These are phyloP conservation scores for Chrysina gloriosa DNA, from an alignment of 2,888 invertebrate genomes.

Conservation along the genomic window DNA sequence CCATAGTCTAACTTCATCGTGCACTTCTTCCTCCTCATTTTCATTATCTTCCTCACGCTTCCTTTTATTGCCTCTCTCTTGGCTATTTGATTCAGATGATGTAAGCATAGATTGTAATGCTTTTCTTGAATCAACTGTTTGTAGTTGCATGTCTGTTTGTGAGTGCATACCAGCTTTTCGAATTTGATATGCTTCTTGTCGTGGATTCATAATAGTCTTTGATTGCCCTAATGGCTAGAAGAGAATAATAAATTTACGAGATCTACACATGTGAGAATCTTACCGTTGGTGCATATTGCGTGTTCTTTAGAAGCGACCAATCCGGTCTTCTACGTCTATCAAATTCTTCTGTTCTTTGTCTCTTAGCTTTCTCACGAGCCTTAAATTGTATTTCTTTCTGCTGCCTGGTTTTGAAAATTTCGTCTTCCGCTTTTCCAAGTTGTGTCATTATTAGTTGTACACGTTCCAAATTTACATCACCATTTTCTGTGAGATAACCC, in stretches of 20 bases:
- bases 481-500: constrained; percentile 96
- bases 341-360: constrained; percentile 67
- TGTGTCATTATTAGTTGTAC: constrained; percentile 96
- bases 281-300: constrained; percentile 84
- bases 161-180: constrained; percentile 72
- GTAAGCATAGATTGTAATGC: constrained; percentile 67
- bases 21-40: constrained; percentile 80
- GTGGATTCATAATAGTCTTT: constrained; percentile 74
- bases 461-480: constrained; percentile 90
- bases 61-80: constrained; percentile 68
- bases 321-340: constrained; percentile 69
- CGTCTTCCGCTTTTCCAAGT: constrained; percentile 94
- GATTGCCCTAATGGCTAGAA: constrained; percentile 71
- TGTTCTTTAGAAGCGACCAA: constrained; percentile 76
- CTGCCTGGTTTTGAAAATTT: constrained; percentile 95
- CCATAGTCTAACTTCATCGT: constrained; percentile 92
- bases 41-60: constrained; percentile 63
- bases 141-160: constrained; percentile 54
- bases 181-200: constrained; percentile 81
- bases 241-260: constrained; percentile 40
- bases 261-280: constrained; percentile 47
- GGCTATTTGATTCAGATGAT: constrained; percentile 58
- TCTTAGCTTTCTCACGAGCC: constrained; percentile 80
- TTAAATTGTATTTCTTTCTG: constrained; percentile 86
- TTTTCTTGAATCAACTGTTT: constrained; percentile 50